Evolutionary conservation across 2,113 vertebrate genomes (phyloP).

Genomic region (Callocephalon fimbriatum): DNA sequence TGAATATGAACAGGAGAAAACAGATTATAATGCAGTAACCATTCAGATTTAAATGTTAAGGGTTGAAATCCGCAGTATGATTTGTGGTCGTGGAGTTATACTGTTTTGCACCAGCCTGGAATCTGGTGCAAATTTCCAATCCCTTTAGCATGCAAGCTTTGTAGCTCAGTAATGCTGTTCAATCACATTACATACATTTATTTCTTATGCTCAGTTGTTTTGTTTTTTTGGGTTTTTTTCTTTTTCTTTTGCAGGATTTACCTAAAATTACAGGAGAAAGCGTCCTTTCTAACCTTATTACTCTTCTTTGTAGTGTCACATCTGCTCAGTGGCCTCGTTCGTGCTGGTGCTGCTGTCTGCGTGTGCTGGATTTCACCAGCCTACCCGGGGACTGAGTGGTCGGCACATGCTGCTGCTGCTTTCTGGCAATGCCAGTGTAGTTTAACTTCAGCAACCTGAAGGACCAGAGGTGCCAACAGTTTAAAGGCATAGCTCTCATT

Average conservation of each 20-base stretch:
- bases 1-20: neutral
- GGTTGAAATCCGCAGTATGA: neutral
- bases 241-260: neutral
- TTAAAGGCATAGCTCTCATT: slow-evolving; percentile 4
- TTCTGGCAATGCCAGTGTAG: slow-evolving; percentile 50
- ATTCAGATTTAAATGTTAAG: neutral
- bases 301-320: rapidly evolving
- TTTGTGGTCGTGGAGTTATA: neutral
- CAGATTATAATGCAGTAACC: too few relatives aligned
- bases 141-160: neutral
- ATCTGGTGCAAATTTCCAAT: neutral
- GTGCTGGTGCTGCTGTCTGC: neutral
- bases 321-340: rapidly evolving
- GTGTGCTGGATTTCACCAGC: rapidly evolving
- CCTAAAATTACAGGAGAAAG: neutral
- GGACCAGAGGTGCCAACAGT: slow-evolving; percentile 32
- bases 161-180: neutral
- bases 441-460: slow-evolving; percentile 68
- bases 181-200: neutral
- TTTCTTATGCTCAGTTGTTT: neutral
- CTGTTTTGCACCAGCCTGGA: neutral
- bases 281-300: neutral
- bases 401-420: neutral
- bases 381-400: rapidly evolving
- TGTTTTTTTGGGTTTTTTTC: too few relatives aligned